A percentile compares a stretch with the other conserved stretches of the same genome.
Conservation (phyloP, 2,113 vertebrate species). For the Murina feae region DNA sequence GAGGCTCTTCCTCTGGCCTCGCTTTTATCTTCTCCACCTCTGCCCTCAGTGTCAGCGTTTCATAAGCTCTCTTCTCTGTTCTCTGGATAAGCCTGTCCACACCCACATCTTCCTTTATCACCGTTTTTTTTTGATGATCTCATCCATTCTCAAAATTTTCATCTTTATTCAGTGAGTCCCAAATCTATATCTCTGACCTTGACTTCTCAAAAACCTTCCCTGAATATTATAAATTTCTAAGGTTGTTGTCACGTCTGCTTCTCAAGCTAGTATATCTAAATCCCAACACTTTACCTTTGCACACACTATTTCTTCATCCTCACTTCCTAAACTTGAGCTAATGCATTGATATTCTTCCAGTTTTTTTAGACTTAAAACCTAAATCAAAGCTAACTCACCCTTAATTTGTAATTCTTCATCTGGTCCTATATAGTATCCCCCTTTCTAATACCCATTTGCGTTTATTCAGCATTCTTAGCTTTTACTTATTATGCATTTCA, state of each 20-base stretch:
- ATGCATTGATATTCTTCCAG: neutral
- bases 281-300: neutral
- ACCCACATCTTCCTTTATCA: neutral
- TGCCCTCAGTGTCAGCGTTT: neutral
- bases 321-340: neutral
- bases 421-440: neutral
- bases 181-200: neutral
- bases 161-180: neutral
- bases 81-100: neutral
- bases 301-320: neutral
- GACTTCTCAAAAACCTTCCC: neutral
- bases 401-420: constrained; percentile 8
- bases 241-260: neutral
- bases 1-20: neutral
- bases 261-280: neutral
- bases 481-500: neutral
- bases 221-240: neutral
- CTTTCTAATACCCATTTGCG: neutral
- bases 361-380: constrained; percentile 16
- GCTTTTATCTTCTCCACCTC: neutral
- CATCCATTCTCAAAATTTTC: neutral
- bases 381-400: neutral
- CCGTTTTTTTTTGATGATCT: neutral
- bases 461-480: neutral
- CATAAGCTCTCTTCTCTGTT: neutral